Conservation (phyloP, 2,113 vertebrate genomes). For the Indri indri region DNA sequence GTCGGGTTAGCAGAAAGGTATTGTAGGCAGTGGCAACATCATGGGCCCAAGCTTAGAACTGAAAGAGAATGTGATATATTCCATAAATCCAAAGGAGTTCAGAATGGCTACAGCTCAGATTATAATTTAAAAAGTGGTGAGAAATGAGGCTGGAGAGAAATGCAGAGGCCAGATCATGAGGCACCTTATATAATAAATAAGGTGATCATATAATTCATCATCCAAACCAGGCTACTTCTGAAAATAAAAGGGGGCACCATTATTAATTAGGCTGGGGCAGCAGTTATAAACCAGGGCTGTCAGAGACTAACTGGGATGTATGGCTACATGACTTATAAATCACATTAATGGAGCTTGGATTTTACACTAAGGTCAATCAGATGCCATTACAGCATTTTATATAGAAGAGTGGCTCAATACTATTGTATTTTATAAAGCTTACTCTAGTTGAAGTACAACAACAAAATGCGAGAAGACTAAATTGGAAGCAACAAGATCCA, state of each 20-base stretch:
- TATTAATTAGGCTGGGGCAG: conserved; percentile 20
- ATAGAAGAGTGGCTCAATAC: neutral
- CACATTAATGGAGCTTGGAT: neutral
- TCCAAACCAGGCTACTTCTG: neutral
- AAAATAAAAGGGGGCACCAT: neutral
- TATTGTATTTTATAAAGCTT: neutral
- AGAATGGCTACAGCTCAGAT: neutral
- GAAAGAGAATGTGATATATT: neutral
- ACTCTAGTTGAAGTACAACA: neutral
- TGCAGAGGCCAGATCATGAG: neutral
- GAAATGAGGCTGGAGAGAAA: neutral
- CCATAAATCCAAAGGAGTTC: neutral
- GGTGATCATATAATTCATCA: neutral
- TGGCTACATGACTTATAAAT: neutral
- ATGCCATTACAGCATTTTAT: neutral
- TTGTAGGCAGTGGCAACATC: neutral
- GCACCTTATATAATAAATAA: conserved; percentile 10
- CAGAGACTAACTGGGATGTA: neutral
- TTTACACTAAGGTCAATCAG: conserved; percentile 14
- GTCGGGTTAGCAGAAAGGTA: neutral
- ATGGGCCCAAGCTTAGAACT: neutral
- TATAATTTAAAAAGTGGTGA: conserved; percentile 11
- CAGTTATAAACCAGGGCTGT: neutral
- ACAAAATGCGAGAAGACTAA: neutral
- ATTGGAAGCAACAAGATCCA: neutral